A percentile compares a stretch with the other conserved stretches of the same genome.
Conservation (phyloP, 2,888 invertebrate species). For the Metellina segmentata region DNA sequence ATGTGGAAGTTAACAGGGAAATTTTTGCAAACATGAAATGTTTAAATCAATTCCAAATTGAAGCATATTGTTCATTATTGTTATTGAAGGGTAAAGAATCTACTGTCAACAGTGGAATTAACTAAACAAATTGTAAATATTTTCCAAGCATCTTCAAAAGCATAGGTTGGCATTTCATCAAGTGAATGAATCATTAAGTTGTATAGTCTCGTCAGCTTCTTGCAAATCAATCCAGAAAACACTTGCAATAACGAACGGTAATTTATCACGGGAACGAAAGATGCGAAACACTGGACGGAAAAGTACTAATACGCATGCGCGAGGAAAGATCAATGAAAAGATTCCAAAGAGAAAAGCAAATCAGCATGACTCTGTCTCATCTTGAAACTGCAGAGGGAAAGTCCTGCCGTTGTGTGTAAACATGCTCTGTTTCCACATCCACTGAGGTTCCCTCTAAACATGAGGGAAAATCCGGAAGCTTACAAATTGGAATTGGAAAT, state of each 20-base stretch:
- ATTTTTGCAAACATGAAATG: no score
- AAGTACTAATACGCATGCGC: conserved; percentile 44
- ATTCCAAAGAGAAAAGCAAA: conserved; percentile 60
- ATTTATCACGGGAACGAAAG: conserved; percentile 50
- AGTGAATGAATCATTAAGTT: background rate
- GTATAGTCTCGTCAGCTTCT: background rate
- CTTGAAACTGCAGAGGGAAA: conserved; percentile 38
- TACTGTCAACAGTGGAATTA: no score
- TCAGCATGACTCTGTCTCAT: conserved; percentile 66
- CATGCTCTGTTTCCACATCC: conserved; percentile 20
- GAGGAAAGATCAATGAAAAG: conserved; percentile 69
- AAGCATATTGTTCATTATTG: no score
- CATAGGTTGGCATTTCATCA: no score
- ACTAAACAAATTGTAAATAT: no score
- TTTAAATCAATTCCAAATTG: no score
- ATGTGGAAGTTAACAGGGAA: no score
- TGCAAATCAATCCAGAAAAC: background rate
- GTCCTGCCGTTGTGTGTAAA: conserved; percentile 34
- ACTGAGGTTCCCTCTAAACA: background rate
- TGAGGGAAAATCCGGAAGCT: conserved; percentile 66
- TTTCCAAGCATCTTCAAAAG: no score
- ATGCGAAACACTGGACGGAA: conserved; percentile 42
- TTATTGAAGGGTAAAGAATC: no score
- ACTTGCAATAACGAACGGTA: background rate
- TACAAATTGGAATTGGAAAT: conserved; percentile 63